Base-by-base conservation (phyloP, 2,113 vertebrate genomes). In the Grammomys surdaster region DNA sequence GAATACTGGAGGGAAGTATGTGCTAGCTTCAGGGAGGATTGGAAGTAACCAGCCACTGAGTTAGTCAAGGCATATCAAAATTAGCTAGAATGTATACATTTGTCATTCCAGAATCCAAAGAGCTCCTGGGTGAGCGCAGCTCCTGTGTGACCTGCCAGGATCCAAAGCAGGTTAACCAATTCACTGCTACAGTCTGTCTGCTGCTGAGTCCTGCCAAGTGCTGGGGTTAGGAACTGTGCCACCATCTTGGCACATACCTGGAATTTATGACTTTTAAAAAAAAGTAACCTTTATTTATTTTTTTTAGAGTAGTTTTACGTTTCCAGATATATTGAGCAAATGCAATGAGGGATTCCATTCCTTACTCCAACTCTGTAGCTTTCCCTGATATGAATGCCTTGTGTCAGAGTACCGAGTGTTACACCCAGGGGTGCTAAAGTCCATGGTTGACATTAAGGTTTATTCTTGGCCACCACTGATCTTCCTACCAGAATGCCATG, bases 251-350 rank as follows among this genome's bases (percentile, higher is more conserved):
- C n/a, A 26, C 56, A 63, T 84, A 26, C n/a, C 81, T 63, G n/a
- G 56, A 56, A 84, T 60, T 60, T 60, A 22, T 60, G 80, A 84
- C 80, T 60, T 60, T 7, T 19, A 54, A 82, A 82, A 58, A 22
- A 7, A 40, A 84, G 12, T 60, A 65, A 58, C 17, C 54, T 96
- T 76, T 84, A 51, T 46, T 22, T 69, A 63, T 69, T 69, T 69
- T 69, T 93, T 97, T 92, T 78, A 78, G 26, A 54, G 19, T 87
- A 70, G 24, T 93, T 91, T 94, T 84, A 77, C 93, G 19, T 94
- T 95, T 95, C 22, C 33, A 92, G 17, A 92, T 69, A 58, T 90
- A 65, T 65, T 65, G 63, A 73, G 24, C 54, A 88, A 48, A 87
- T 89, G 43, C 56, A 87, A 46, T 46, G 56, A 67, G 76, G 73